These are phyloP conservation scores for Daubentonia madagascariensis DNA, from an alignment of 2,113 vertebrate genomes.

Conservation along the genomic window DNA sequence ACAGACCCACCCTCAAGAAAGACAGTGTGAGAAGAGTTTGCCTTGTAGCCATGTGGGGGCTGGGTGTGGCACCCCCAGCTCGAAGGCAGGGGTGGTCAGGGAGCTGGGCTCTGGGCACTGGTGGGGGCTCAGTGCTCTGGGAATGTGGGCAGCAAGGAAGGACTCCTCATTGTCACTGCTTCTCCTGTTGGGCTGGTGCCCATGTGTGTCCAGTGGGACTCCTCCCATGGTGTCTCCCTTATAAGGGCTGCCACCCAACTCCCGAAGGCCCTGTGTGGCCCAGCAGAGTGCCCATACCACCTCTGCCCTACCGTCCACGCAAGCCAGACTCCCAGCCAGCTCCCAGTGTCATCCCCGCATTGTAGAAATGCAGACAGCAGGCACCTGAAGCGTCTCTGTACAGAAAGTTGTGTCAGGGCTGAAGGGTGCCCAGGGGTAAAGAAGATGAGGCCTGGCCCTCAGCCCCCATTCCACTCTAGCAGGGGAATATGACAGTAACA, in stretches of 20 bases:
- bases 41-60: not conserved
- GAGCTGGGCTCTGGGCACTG: not conserved
- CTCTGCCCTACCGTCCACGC: not conserved
- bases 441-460: not conserved
- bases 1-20: not conserved
- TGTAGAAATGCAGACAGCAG: not conserved
- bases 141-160: not conserved
- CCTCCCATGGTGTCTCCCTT: not conserved
- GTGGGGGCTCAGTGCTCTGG: not conserved
- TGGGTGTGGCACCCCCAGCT: not conserved
- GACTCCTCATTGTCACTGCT: not conserved
- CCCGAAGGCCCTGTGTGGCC: not conserved
- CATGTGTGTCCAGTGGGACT: not conserved
- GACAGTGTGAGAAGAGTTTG: not conserved
- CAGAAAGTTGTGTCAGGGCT: not conserved
- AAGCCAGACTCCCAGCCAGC: not conserved
- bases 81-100: not conserved
- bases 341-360: not conserved
- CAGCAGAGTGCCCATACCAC: not conserved
- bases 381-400: not conserved
- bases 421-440: not conserved
- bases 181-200: not conserved
- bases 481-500: not conserved
- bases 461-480: no score
- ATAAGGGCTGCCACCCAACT: not conserved